Base-by-base conservation (phyloP, 2,113 vertebrate genomes). In the Siphamia tubifer region DNA sequence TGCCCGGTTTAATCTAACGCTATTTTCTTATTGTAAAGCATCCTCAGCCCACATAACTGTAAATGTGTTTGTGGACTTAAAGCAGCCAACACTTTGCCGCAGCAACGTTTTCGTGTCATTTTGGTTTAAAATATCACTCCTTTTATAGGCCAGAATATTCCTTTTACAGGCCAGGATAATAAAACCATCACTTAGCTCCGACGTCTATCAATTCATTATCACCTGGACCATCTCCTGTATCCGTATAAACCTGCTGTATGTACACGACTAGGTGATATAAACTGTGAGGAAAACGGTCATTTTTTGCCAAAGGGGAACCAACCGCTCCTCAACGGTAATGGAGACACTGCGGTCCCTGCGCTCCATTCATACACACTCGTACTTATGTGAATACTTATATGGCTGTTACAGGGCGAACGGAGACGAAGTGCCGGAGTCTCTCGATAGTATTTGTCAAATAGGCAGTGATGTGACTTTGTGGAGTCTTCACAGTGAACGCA, bases 331-430 rank as follows among this genome's bases (percentile, higher is more conserved):
- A 6, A 15, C 53, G 38, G 55, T 71, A 9, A 68, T n/a, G 45
- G 30, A 71, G 56, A 67, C 70, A 79, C 79, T 75, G 83, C 72
- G 71, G 72, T 71, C 68, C 40, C 54, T 76, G 83, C 86, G 87
- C 84, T 82, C 67, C 56, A 6, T 2, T 15, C 19, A 66, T 20
- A 63, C 71, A 73, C 77, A 61, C 31, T 49, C 51, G 25, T 67
- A 66, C 47, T 73, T 69, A 7, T 21, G 10, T 11, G 6, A 11
- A 32, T 6, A 62, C 45, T 78, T 63, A 3, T 23, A 5, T 15
- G 11, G 15, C 61, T 38, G 49, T 24, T 65, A 8, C 1, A 28
- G 20, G 24, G 27, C 58, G 9, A 52, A 58, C 4, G 27, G 30
- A 43, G 23, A 30, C 5, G 58, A 55, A n/a, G n/a, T n/a, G 49